Evolutionary conservation across 2,113 vertebrate genomes (phyloP).

Genomic region (Tursiops truncatus): DNA sequence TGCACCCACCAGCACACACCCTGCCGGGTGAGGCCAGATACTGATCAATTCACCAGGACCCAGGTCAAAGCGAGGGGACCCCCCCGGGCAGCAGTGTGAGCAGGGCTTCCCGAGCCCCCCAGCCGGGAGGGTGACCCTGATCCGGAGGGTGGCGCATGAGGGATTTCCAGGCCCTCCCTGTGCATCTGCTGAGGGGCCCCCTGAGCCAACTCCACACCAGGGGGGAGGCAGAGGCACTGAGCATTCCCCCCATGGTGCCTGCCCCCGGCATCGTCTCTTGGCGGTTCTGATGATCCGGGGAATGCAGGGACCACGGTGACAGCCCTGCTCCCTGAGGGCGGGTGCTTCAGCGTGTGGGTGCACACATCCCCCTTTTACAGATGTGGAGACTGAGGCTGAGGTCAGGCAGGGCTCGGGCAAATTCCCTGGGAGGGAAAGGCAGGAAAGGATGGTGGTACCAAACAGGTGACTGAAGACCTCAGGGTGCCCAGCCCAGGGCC

Average conservation of each 20-base stretch:
- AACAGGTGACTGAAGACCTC: not conserved
- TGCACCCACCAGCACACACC: not conserved
- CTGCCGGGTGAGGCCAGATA: not conserved
- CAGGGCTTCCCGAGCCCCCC: not conserved
- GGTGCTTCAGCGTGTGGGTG: fast-evolving
- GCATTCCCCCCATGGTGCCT: fast-evolving
- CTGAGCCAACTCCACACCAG: not conserved
- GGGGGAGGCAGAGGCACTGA: not conserved
- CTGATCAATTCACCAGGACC: not conserved
- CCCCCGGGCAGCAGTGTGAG: not conserved
- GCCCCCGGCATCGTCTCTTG: fast-evolving
- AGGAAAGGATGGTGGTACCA: not conserved
- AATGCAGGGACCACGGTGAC: fast-evolving
- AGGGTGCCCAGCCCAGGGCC: not conserved
- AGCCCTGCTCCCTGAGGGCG: not conserved
- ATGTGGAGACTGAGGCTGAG: not conserved
- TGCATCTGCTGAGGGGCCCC: not conserved
- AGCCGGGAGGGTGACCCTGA: fast-evolving
- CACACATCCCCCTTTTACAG: not conserved
- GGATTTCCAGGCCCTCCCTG: not conserved
- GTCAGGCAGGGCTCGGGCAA: not conserved
- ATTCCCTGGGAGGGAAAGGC: not conserved
- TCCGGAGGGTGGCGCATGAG: fast-evolving
- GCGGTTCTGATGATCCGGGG: not conserved
- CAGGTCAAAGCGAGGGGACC: not conserved